phyloP scores from a whole-genome alignment of 2,797 vertebrate genomes.

The Echiichthys vipera region DNA sequence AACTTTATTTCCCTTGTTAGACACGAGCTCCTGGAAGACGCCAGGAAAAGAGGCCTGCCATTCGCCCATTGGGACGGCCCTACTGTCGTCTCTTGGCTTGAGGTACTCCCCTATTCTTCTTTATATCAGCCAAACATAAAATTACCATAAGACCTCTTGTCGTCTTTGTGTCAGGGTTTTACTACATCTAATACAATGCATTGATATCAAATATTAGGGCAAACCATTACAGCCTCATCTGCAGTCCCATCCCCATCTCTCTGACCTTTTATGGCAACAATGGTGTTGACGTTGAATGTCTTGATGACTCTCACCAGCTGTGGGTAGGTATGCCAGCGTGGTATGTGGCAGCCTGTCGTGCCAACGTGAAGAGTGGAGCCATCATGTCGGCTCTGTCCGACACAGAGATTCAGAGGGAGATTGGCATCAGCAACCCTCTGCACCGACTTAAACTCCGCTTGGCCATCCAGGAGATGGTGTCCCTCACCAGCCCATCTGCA shows the following conservation, averaged over 20 bases:
- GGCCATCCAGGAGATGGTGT: slow-evolving; percentile 98
- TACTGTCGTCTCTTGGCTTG: slow-evolving; percentile 96
- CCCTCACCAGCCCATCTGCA: slow-evolving; percentile 95
- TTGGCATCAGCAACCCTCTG: slow-evolving; percentile 96
- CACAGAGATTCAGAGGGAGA: slow-evolving; percentile 97
- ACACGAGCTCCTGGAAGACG: slow-evolving; percentile 95
- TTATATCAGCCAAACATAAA: not conserved
- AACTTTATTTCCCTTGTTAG: slow-evolving; percentile 72
- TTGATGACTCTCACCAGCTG: slow-evolving; percentile 85
- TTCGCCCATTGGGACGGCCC: slow-evolving; percentile 98
- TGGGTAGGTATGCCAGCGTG: slow-evolving; percentile 99
- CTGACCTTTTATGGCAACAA: slow-evolving; percentile 34
- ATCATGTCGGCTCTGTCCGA: slow-evolving; percentile 97
- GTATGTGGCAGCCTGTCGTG: slow-evolving; percentile 96
- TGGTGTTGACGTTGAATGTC: slow-evolving; percentile 48
- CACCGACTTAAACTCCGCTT: slow-evolving; percentile 94
- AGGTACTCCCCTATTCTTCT: slow-evolving; percentile 85
- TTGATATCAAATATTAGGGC: slow-evolving; percentile 2
- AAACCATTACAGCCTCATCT: slow-evolving; percentile 4
- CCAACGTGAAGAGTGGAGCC: slow-evolving; percentile 97
- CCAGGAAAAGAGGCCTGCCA: slow-evolving; percentile 92
- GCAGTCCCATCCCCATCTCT: slow-evolving; percentile 4
- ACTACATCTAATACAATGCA: not conserved
- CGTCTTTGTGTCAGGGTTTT: slow-evolving; percentile 6
- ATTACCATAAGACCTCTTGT: not conserved